Percentiles rank a stretch among this genome's conserved stretches.
phyloP scores from a whole-genome alignment of 2,888 invertebrate species.

The Phaonia tiefii region DNA sequence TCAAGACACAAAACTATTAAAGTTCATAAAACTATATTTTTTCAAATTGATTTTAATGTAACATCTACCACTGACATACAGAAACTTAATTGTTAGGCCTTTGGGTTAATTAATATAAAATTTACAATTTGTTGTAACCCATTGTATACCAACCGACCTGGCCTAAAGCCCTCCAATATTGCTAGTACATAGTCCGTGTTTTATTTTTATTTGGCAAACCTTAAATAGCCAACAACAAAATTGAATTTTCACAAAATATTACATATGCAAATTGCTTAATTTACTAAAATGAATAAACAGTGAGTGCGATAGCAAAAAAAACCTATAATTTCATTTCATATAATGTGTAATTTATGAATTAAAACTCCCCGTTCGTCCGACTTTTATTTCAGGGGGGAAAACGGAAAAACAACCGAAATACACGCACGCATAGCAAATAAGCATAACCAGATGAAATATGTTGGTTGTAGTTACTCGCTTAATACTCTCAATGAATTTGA shows the following conservation, averaged over 20 bases:
- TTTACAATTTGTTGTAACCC: too few species aligned
- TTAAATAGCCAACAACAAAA: not conserved
- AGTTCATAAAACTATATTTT: too few species aligned
- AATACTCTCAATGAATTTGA: not conserved
- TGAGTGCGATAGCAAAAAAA: not conserved
- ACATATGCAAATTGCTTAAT: slow-evolving; percentile 58
- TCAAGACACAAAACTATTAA: too few species aligned
- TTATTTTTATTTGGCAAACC: not conserved
- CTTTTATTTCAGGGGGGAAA: not conserved
- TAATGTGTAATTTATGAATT: slow-evolving; percentile 34
- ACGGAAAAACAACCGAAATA: slow-evolving; percentile 8
- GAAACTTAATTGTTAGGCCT: too few species aligned
- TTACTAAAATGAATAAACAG: slow-evolving; percentile 39
- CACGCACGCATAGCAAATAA: not conserved
- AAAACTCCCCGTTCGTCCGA: slow-evolving; percentile 13
- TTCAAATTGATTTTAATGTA: too few species aligned
- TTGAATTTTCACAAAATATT: slow-evolving; percentile 23
- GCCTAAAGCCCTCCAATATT: too few species aligned
- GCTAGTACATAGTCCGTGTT: too few species aligned
- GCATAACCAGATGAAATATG: not conserved
- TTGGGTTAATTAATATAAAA: too few species aligned
- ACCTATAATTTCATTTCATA: slow-evolving; percentile 25
- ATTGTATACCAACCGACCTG: too few species aligned
- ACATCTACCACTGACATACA: too few species aligned
- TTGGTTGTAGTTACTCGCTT: not conserved